Conservation (phyloP, 2,888 invertebrate species). For the Villa cingulata region DNA sequence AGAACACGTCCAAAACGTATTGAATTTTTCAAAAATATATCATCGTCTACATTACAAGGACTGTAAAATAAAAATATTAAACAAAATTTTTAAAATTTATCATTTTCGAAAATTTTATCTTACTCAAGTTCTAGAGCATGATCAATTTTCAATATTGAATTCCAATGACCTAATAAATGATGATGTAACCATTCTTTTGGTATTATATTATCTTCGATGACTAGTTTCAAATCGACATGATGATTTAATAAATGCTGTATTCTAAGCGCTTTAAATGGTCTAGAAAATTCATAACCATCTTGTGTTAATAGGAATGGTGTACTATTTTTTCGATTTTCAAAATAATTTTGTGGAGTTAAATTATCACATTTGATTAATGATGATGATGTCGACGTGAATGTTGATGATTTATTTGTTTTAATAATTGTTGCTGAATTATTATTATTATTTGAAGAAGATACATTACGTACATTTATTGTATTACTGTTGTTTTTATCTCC, state of each 20-base stretch:
- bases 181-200: conserved; percentile 53
- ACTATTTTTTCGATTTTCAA: conserved; percentile 27
- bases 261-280: conserved; percentile 49
- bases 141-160: conserved; percentile 51
- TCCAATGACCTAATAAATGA: conserved; percentile 54
- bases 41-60: conserved; percentile 33
- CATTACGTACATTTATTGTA: background rate
- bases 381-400: background rate
- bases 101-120: conserved; percentile 13
- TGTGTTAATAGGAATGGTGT: conserved; percentile 45
- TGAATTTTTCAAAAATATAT: conserved; percentile 39
- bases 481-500: background rate
- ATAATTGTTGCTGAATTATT: no score
- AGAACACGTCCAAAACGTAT: conserved; percentile 54
- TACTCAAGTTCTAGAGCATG: conserved; percentile 57
- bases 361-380: background rate
- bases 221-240: conserved; percentile 51
- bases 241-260: conserved; percentile 56
- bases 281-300: conserved; percentile 45
- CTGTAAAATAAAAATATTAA: conserved; percentile 19
- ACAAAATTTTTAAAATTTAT: no score
- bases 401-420: no score
- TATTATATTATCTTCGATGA: conserved; percentile 53
- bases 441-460: background rate
- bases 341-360: conserved; percentile 24